Evolutionary conservation across 2,888 invertebrate genomes (phyloP), one percentile per base, ranked within the genome.

Genomic region (Nipponacmea schrenckii): DNA sequence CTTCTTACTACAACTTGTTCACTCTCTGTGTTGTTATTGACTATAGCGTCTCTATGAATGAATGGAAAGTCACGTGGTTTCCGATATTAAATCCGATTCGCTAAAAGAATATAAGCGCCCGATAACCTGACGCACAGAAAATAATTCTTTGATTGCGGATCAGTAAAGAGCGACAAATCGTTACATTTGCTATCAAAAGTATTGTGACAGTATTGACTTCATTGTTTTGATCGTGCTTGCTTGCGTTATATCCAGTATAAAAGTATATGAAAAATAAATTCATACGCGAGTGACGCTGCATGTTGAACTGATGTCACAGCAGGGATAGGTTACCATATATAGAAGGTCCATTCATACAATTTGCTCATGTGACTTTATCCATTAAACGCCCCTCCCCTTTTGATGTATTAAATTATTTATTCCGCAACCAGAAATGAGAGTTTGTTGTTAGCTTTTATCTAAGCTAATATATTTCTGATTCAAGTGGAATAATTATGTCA

Each of bases 241-340:
- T 50, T 50, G 50, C 7, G 14, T 20, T 24, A 20, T 20, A 56
- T 10, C n/a, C 20, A 20, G n/a, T 20, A 10, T 10, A 2, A 24
- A 4, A 7, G 56, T 50, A 10, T 56, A 0, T 20, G 20, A 20
- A 20, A 14, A 20, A 56, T 10, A 56, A 56, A 24, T 56, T 56
- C 56, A 56, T 56, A 56, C 56, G 24, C 56, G 56, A 24, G 8
- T 2, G 24, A 8, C 10, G 20, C 10, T 39, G 39, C 8, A 39
- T n/a, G 8, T 56, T 20, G 56, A 56, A 20, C 56, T 56, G 56
- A 56, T 56, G 56, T 56, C 56, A 56, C 20, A 56, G 24, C 24
- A 56, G 24, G 56, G 56, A 56, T 56, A n/a, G 56, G 56, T 56
- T n/a, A 56, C 56, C 56, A 56, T 20, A 56, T 56, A 56, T 56